phyloP scores from a whole-genome alignment of 1,140 invertebrate species.

The Drosophila suzukii region DNA sequence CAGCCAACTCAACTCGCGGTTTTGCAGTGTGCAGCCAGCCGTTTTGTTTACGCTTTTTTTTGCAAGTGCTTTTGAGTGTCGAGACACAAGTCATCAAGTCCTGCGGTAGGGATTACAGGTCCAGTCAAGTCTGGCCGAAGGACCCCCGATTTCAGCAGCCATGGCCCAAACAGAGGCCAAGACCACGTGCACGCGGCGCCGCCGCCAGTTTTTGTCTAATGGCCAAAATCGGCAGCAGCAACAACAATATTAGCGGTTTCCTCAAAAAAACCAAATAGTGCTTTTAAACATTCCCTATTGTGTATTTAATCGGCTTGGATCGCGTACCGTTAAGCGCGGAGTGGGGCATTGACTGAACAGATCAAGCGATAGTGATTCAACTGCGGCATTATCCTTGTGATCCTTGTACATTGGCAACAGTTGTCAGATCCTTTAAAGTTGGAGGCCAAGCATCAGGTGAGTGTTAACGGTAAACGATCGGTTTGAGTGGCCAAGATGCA shows the following conservation, averaged over 20 bases:
- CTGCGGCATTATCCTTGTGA: background rate
- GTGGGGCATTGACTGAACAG: conserved; percentile 22
- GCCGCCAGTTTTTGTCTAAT: conserved; percentile 50
- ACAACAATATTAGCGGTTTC: conserved; percentile 4
- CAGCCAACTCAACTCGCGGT: conserved; percentile 21
- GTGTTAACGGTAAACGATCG: background rate
- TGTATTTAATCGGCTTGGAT: conserved; percentile 13
- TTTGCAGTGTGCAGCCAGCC: background rate
- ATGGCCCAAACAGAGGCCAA: conserved; percentile 31
- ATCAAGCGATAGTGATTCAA: background rate
- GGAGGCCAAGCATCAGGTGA: conserved; percentile 34
- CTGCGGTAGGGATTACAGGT: background rate
- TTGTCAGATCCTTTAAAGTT: conserved; percentile 35
- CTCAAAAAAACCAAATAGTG: background rate
- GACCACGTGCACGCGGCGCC: conserved; percentile 65
- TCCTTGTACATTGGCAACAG: conserved; percentile 55
- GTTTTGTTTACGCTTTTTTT: conserved; percentile 18
- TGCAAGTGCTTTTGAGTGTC: conserved; percentile 29
- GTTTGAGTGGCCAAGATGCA: background rate
- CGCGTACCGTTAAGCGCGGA: conserved; percentile 24
- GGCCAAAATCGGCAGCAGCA: conserved; percentile 15
- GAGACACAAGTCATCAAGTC: background rate
- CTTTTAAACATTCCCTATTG: background rate
- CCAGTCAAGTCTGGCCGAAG: background rate
- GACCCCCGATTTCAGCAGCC: background rate